These are phyloP conservation scores for Eretmocerus hayati DNA, from an alignment of 2,888 invertebrate genomes.

Conservation along the genomic window DNA sequence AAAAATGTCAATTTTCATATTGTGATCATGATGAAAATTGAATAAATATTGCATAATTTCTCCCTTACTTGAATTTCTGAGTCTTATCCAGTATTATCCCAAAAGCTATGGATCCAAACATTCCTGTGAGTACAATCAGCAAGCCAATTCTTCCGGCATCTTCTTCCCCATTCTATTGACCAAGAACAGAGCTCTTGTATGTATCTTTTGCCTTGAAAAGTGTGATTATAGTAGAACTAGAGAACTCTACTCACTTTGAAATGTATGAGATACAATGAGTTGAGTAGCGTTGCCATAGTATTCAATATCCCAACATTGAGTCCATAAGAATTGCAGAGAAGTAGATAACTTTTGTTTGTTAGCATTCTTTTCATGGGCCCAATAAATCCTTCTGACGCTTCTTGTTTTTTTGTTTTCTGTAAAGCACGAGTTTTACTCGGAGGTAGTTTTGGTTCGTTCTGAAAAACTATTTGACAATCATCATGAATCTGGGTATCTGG, in stretches of 20 bases:
- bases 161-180: slow-evolving; percentile 46
- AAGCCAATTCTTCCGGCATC: slow-evolving; percentile 59
- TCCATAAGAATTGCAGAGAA: slow-evolving; percentile 59
- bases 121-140: slow-evolving; percentile 56
- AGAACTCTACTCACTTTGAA: slow-evolving; percentile 41
- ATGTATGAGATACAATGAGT: slow-evolving; percentile 45
- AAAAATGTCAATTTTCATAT: no score
- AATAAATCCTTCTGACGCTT: slow-evolving; percentile 27
- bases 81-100: slow-evolving; percentile 61
- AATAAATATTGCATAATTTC: background rate
- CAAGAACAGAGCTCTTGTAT: background rate
- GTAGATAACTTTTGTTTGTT: slow-evolving; percentile 51
- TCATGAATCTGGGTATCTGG: no score
- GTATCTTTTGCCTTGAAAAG: background rate
- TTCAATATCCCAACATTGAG: slow-evolving; percentile 69
- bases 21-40: background rate
- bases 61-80: slow-evolving; percentile 60
- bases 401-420: slow-evolving; percentile 28
- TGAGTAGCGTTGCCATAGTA: slow-evolving; percentile 60
- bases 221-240: background rate
- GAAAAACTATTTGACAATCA: slow-evolving; percentile 48
- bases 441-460: slow-evolving; percentile 51
- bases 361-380: slow-evolving; percentile 49
- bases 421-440: slow-evolving; percentile 47
- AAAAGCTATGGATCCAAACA: slow-evolving; percentile 57